Conservation (phyloP, 2,888 invertebrate species). For the Pandemis heparana region DNA sequence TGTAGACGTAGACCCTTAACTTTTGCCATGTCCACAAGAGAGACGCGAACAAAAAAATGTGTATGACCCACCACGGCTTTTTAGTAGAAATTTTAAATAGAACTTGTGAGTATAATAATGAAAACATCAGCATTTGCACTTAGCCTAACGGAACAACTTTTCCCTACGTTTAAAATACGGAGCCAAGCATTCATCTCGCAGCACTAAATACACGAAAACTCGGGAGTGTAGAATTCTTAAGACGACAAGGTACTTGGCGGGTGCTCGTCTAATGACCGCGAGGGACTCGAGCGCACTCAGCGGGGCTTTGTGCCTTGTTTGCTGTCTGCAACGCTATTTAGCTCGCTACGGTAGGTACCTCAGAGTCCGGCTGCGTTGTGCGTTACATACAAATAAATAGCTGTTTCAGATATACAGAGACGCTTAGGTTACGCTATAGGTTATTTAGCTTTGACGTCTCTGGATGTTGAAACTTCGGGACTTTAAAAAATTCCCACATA, state of each 20-base stretch:
- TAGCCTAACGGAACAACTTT: background rate
- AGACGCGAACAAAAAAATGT: too few relatives aligned
- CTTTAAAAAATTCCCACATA: too few relatives aligned
- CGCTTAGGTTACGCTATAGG: too few relatives aligned
- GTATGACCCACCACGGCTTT: too few relatives aligned
- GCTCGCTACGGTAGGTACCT: conserved; percentile 11
- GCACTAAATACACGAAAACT: background rate
- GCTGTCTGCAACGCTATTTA: conserved; percentile 37
- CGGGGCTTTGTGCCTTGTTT: conserved; percentile 41
- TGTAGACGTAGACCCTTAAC: too few relatives aligned
- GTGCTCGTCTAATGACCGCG: conserved; percentile 60
- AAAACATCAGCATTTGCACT: too few relatives aligned
- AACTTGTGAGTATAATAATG: too few relatives aligned
- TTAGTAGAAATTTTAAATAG: too few relatives aligned
- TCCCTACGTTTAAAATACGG: background rate
- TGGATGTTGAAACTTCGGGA: too few relatives aligned
- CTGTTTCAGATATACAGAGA: too few relatives aligned
- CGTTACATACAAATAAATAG: background rate
- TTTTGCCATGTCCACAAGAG: too few relatives aligned
- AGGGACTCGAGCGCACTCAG: conserved; percentile 48
- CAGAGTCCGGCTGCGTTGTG: conserved; percentile 8
- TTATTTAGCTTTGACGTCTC: too few relatives aligned
- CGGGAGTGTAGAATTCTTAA: conserved; percentile 15
- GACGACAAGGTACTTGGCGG: conserved; percentile 39
- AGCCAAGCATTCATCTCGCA: conserved; percentile 16